Conservation (phyloP, 1,140 invertebrate species). For the Stegodyphus mimosarum region DNA sequence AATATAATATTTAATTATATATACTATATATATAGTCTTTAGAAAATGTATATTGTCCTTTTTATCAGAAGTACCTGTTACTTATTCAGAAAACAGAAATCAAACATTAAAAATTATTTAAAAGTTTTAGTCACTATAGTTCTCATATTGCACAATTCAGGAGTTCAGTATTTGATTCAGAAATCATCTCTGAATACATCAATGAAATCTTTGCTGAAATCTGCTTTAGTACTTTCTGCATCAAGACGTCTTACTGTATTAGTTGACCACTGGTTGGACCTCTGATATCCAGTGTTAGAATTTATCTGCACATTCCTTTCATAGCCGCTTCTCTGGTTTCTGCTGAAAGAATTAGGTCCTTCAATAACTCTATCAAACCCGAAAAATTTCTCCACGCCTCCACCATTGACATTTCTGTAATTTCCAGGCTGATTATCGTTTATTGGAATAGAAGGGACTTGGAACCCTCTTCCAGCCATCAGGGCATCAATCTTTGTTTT, state of each 20-base stretch:
- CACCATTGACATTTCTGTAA: conserved; percentile 40
- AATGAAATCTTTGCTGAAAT: conserved; percentile 58
- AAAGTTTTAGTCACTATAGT: not conserved
- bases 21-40: too few relatives aligned
- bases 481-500: conserved; percentile 24
- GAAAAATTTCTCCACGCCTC: conserved; percentile 40
- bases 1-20: too few relatives aligned
- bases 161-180: not conserved
- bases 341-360: conserved; percentile 46
- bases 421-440: not conserved
- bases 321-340: conserved; percentile 20
- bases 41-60: too few relatives aligned
- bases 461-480: not conserved
- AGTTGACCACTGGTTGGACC: conserved; percentile 37
- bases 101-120: too few relatives aligned
- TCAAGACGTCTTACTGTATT: conserved; percentile 30
- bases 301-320: conserved; percentile 49
- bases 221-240: conserved; percentile 26
- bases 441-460: not conserved
- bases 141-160: conserved; percentile 21
- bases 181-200: conserved; percentile 56
- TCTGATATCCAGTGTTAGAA: conserved; percentile 37
- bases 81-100: too few relatives aligned
- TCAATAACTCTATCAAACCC: conserved; percentile 23
- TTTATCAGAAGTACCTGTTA: too few relatives aligned